Conservation (phyloP, 1,140 invertebrate genomes). For the Glossosoma conforme region DNA sequence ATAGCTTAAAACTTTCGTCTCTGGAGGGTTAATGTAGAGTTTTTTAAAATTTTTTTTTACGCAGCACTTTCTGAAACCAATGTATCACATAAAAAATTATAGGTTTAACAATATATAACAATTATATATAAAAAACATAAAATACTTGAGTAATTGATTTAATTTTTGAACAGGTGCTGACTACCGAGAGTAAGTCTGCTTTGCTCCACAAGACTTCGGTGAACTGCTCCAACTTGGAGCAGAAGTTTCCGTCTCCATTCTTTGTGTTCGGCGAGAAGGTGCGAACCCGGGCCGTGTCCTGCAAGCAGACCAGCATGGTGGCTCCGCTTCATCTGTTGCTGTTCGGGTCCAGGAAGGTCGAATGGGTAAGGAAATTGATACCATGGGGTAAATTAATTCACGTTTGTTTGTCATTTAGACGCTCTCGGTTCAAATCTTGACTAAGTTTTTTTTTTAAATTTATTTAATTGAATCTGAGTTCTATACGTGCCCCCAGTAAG, state of each 20-base stretch:
- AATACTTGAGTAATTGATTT: slow-evolving; percentile 5
- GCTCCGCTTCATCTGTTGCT: slow-evolving; percentile 88
- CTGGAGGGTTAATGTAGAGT: too few species aligned
- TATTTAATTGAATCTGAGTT: too few species aligned
- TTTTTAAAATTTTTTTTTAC: too few species aligned
- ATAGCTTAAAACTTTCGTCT: too few species aligned
- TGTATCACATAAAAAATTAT: too few species aligned
- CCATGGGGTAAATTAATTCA: too few species aligned
- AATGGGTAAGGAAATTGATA: slow-evolving; percentile 56
- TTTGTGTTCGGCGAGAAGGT: slow-evolving; percentile 99
- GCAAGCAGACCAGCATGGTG: slow-evolving; percentile 97
- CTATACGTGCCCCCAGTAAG: too few species aligned
- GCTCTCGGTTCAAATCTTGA: too few species aligned
- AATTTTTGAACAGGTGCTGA: slow-evolving; percentile 64
- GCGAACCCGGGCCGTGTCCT: slow-evolving; percentile 90
- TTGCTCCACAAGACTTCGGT: slow-evolving; percentile 96
- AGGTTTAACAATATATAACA: neutral
- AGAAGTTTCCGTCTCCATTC: slow-evolving; percentile 88
- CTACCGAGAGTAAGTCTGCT: slow-evolving; percentile 90
- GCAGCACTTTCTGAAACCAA: too few species aligned
- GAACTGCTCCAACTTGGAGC: slow-evolving; percentile 82
- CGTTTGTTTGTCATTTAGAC: too few species aligned
- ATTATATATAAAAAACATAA: too few species aligned
- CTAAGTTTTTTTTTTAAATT: too few species aligned
- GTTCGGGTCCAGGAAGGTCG: slow-evolving; percentile 86